These are phyloP conservation scores for Cephus sareptanus DNA, from an alignment of 2,888 invertebrate genomes.

Conservation along the genomic window DNA sequence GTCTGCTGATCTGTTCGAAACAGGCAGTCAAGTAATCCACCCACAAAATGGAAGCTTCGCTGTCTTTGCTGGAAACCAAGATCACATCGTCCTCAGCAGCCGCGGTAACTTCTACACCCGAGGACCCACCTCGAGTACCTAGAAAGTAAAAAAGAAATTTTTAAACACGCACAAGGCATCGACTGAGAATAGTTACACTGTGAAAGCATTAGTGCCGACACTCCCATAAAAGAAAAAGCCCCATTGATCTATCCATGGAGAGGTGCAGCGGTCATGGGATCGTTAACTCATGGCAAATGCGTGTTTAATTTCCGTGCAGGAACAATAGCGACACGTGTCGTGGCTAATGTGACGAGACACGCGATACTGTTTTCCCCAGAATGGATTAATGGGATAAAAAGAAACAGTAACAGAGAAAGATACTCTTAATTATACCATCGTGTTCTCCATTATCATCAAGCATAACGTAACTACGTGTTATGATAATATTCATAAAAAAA, in stretches of 20 bases:
- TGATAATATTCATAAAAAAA: not conserved
- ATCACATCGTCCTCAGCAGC: conserved; percentile 76
- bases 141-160: not conserved
- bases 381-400: conserved; percentile 35
- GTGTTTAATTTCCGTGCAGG: not conserved
- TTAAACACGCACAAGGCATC: not conserved
- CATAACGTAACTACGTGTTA: not conserved
- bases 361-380: conserved; percentile 23
- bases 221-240: not conserved
- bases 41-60: conserved; percentile 83
- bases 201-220: not conserved
- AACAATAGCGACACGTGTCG: not conserved
- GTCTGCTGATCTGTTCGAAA: conserved; percentile 86
- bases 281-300: not conserved
- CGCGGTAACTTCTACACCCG: not conserved
- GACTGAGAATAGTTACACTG: not conserved
- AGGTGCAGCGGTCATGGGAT: not conserved
- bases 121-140: not conserved
- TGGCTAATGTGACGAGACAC: conserved; percentile 19
- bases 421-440: conserved; percentile 35
- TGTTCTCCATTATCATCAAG: not conserved
- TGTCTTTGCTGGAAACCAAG: conserved; percentile 81
- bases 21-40: conserved; percentile 84
- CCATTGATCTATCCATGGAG: not conserved
- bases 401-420: conserved; percentile 29